These are phyloP conservation scores for Caenorhabditis virilis DNA, from an alignment of 2,888 invertebrate species.

Conservation along the genomic window DNA sequence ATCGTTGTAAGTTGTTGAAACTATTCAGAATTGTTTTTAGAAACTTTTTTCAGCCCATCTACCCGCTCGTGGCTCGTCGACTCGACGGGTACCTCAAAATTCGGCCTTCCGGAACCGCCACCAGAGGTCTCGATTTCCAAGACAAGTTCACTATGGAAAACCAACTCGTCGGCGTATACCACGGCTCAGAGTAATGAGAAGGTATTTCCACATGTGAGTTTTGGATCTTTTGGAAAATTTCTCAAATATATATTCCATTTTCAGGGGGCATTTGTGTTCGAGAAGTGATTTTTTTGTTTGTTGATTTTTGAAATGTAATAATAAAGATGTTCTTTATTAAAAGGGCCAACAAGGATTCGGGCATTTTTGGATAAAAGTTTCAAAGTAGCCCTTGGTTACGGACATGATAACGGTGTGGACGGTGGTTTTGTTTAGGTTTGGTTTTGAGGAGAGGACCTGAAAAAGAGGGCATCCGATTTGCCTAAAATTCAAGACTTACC, in stretches of 20 bases:
- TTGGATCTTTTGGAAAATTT: too few relatives aligned
- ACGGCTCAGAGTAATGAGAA: slow-evolving; percentile 6
- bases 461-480: too few relatives aligned
- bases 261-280: slow-evolving; percentile 19
- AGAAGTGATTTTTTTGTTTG: slow-evolving; percentile 5
- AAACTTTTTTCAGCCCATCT: slow-evolving; percentile 2
- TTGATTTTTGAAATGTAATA: slow-evolving; percentile 3
- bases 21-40: not conserved
- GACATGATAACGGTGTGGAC: slow-evolving; percentile 55
- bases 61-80: slow-evolving; percentile 19
- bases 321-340: too few relatives aligned
- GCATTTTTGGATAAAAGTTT: slow-evolving; percentile 51
- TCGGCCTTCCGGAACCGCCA: not conserved
- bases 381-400: slow-evolving; percentile 44
- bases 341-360: slow-evolving; percentile 58
- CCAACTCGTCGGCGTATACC: slow-evolving; percentile 17
- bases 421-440: slow-evolving; percentile 55
- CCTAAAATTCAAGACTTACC: too few relatives aligned
- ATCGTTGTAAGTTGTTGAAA: too few relatives aligned
- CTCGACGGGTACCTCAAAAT: slow-evolving; percentile 14
- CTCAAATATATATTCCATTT: too few relatives aligned
- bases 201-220: not conserved
- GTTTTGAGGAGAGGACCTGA: slow-evolving; percentile 50
- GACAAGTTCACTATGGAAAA: slow-evolving; percentile 22
- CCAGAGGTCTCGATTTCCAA: not conserved